Conservation (phyloP, 2,113 vertebrate genomes). For the Coryphaenoides rupestris region DNA sequence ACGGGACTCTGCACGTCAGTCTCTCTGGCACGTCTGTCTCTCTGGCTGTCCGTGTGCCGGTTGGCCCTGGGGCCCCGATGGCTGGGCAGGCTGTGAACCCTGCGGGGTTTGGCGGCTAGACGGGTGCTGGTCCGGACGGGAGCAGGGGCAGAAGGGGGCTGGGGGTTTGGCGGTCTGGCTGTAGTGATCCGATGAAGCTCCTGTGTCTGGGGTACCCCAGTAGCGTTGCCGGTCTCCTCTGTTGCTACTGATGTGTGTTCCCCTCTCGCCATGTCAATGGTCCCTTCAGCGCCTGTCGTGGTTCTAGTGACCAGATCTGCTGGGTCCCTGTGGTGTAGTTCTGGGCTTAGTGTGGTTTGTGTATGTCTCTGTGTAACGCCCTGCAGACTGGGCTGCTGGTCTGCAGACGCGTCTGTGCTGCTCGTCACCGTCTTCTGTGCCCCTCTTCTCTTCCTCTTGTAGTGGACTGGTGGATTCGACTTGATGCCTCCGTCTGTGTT, state of each 20-base stretch:
- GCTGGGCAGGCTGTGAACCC: conserved; percentile 21
- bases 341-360: not conserved
- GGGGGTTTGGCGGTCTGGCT: not conserved
- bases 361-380: not conserved
- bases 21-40: not conserved
- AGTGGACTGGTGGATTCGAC: not conserved
- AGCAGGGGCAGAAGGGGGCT: not conserved
- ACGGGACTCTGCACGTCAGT: not conserved
- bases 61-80: not conserved
- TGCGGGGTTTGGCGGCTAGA: conserved; percentile 55
- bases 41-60: not conserved
- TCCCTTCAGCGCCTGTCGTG: not conserved
- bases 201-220: not conserved
- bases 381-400: not conserved
- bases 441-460: conserved; percentile 13
- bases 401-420: no score
- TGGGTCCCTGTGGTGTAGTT: not conserved
- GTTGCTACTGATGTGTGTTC: not conserved
- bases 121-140: conserved; percentile 34
- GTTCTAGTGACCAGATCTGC: not conserved
- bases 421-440: no score
- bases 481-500: not conserved
- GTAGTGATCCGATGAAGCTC: not conserved
- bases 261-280: not conserved
- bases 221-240: not conserved